Evolutionary conservation across 2,888 invertebrate species (phyloP).

Genomic region (Andrena fulva): DNA sequence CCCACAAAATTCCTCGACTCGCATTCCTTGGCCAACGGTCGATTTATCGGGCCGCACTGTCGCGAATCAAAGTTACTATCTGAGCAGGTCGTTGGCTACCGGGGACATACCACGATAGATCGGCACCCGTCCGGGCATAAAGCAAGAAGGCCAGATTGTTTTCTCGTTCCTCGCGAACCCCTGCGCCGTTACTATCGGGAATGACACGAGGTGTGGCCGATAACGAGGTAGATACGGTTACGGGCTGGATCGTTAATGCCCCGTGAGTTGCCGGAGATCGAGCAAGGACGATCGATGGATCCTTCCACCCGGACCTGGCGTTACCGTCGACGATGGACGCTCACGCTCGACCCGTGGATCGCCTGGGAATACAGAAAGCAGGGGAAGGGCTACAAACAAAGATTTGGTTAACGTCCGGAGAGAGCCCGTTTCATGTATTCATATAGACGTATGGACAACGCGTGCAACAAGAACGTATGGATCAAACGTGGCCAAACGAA

Average conservation of each 20-base stretch:
- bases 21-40: neutral
- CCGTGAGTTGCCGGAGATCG: conserved; percentile 52
- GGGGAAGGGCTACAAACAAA: neutral
- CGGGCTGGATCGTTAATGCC: conserved; percentile 42
- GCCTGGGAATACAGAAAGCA: conserved; percentile 53
- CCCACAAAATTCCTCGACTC: neutral
- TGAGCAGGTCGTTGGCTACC: conserved; percentile 57
- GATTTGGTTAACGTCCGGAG: neutral
- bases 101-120: conserved; percentile 53
- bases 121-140: conserved; percentile 38
- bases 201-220: conserved; percentile 62
- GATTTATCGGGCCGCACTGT: conserved; percentile 54
- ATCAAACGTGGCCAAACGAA: conserved; percentile 36
- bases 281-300: conserved; percentile 51
- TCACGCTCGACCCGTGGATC: conserved; percentile 18
- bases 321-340: conserved; percentile 13
- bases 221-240: conserved; percentile 62
- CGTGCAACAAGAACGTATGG: conserved; percentile 2
- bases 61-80: conserved; percentile 53
- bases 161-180: conserved; percentile 49
- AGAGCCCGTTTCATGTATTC: neutral
- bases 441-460: neutral
- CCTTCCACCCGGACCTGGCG: conserved; percentile 18
- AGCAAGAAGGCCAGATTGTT: conserved; percentile 64
- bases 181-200: conserved; percentile 31